Percentiles rank a stretch among this genome's conserved stretches.
Evolutionary conservation across 2,113 vertebrate species (phyloP).

Genomic region (Halcyon malimbica): DNA sequence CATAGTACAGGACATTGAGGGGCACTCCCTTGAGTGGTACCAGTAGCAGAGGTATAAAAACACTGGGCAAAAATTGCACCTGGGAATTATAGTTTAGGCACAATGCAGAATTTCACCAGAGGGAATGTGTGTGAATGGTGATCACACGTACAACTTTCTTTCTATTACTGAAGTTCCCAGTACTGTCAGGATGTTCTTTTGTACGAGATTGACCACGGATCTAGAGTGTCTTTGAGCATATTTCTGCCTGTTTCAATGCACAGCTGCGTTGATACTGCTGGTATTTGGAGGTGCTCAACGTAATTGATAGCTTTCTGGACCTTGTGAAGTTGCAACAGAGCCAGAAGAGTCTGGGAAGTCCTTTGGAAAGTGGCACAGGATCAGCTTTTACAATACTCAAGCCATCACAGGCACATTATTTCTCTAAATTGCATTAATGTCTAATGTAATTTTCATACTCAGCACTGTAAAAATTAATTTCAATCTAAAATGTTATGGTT

Average conservation of each 20-base stretch:
- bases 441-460: not conserved
- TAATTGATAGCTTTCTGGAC: not conserved
- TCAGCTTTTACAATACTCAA: not conserved
- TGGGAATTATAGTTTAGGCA: not conserved
- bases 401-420: not conserved
- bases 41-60: not conserved
- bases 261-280: not conserved
- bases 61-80: not conserved
- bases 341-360: not conserved
- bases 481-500: not conserved
- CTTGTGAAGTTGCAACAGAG: not conserved
- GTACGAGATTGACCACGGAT: not conserved
- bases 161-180: not conserved
- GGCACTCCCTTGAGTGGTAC: not conserved
- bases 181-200: not conserved
- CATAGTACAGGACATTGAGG: rapidly evolving
- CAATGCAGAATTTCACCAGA: not conserved
- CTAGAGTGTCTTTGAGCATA: rapidly evolving
- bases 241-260: not conserved
- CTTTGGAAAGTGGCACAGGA: not conserved
- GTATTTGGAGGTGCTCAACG: not conserved
- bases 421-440: not conserved
- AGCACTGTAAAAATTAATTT: not conserved
- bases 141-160: not conserved
- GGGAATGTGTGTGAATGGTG: not conserved